Evolutionary conservation across 2,797 vertebrate species (phyloP).

Genomic region (Luscinia luscinia): DNA sequence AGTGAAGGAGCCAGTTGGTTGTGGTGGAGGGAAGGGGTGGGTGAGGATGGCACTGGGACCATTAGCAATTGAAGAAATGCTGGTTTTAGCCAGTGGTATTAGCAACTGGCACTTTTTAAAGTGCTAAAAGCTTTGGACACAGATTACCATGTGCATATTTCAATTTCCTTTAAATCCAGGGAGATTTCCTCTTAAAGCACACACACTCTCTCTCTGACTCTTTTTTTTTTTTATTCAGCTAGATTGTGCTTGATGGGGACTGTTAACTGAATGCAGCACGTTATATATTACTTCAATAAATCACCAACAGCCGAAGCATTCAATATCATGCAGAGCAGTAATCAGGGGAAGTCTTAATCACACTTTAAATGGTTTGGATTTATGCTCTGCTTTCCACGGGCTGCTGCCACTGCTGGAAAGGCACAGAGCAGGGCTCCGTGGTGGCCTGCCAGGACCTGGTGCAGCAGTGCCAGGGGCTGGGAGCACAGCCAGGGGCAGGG

Average conservation of each 20-base stretch:
- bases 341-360: constrained; percentile 68
- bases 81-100: constrained; percentile 11
- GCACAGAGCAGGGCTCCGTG: rapidly evolving
- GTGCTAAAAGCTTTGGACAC: constrained; percentile 81
- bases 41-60: background rate
- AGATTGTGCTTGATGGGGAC: constrained; percentile 55
- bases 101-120: constrained; percentile 70
- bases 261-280: constrained; percentile 51
- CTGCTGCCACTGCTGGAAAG: constrained; percentile 14
- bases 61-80: background rate
- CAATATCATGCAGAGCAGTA: constrained; percentile 58
- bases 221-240: background rate
- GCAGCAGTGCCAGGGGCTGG: background rate
- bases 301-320: constrained; percentile 25
- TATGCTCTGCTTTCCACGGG: constrained; percentile 18
- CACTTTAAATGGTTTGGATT: constrained; percentile 63
- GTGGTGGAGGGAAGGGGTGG: background rate
- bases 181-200: constrained; percentile 10
- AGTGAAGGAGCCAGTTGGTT: background rate
- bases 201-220: no score
- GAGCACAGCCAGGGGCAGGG: background rate
- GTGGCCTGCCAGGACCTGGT: background rate
- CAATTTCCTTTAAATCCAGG: constrained; percentile 34
- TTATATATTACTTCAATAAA: constrained; percentile 64
- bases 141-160: constrained; percentile 50